A percentile compares a stretch with the other conserved stretches of the same genome.
phyloP scores from a whole-genome alignment of 2,113 vertebrate species.

The Halichoeres trimaculatus region DNA sequence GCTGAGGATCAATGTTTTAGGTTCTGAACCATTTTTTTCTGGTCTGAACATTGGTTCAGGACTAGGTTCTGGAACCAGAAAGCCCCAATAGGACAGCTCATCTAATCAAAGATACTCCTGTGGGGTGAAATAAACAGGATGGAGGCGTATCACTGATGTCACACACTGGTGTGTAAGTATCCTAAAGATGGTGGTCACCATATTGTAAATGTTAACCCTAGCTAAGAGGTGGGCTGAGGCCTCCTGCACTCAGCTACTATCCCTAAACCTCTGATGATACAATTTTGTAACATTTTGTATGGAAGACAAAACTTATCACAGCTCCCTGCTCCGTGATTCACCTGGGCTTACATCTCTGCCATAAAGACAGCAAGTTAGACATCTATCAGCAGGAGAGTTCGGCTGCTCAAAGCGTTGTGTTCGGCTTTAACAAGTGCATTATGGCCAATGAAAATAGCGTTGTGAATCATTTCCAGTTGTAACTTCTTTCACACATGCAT shows the following conservation, averaged over 20 bases:
- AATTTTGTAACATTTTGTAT: neutral
- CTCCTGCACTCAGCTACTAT: neutral
- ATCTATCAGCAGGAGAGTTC: conserved; percentile 36
- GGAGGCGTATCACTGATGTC: too few relatives aligned
- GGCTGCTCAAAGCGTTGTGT: conserved; percentile 14
- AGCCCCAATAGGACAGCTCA: too few relatives aligned
- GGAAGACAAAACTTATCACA: neutral
- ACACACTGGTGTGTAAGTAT: too few relatives aligned
- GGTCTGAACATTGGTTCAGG: too few relatives aligned
- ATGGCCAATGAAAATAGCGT: conserved; percentile 2
- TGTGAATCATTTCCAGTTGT: conserved; percentile 8
- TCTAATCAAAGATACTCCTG: too few relatives aligned
- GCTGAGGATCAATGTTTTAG: too few relatives aligned
- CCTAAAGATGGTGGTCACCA: too few relatives aligned
- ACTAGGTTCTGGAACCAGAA: too few relatives aligned
- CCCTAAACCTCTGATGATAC: conserved; percentile 9
- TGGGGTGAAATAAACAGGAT: too few relatives aligned
- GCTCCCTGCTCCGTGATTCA: conserved; percentile 41
- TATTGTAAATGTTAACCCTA: too few relatives aligned
- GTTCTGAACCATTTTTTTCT: too few relatives aligned
- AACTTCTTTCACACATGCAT: conserved; percentile 25
- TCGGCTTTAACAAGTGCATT: conserved; percentile 21
- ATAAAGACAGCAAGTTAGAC: conserved; percentile 47
- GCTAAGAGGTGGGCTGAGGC: too few relatives aligned
- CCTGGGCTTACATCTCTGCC: conserved; percentile 21